Evolutionary conservation across 2,113 vertebrate genomes (phyloP).

Genomic region (Psephotus haematonotus): DNA sequence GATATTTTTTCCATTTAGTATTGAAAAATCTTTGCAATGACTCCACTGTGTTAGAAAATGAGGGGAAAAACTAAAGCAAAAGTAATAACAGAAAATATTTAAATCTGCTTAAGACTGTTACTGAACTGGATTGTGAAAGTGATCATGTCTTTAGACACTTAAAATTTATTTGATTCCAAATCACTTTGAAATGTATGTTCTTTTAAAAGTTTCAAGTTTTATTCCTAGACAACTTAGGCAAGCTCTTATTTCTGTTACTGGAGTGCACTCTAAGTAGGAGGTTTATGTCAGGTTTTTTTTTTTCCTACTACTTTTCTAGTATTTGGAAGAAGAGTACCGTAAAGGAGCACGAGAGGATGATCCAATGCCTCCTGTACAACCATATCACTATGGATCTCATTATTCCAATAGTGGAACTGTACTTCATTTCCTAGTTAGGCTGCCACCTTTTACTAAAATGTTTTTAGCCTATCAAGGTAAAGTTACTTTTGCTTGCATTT

Average conservation of each 20-base stretch:
- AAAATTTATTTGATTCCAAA: background rate
- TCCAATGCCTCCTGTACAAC: slow-evolving; percentile 97
- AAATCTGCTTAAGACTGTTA: background rate
- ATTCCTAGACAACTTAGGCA: background rate
- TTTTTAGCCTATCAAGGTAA: slow-evolving; percentile 97
- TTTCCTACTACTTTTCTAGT: slow-evolving; percentile 72
- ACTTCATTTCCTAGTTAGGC: slow-evolving; percentile 95
- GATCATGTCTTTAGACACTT: background rate
- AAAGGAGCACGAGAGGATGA: slow-evolving; percentile 95
- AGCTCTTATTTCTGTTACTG: background rate
- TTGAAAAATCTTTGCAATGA: background rate
- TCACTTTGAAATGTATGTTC: background rate
- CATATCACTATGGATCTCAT: slow-evolving; percentile 98
- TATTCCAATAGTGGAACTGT: slow-evolving; percentile 99
- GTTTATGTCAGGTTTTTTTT: background rate
- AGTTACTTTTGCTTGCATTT: background rate
- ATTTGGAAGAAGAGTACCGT: slow-evolving; percentile 95
- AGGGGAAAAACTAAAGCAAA: accelerated
- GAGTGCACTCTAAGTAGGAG: background rate
- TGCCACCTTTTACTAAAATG: slow-evolving; percentile 99
- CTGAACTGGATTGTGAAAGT: background rate
- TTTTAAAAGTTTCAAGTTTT: background rate
- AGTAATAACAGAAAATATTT: background rate
- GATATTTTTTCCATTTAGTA: background rate
- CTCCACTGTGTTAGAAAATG: background rate